A percentile compares a stretch with the other conserved stretches of the same genome.
Evolutionary conservation across 2,797 vertebrate genomes (phyloP).

Genomic region (Pygocentrus nattereri): DNA sequence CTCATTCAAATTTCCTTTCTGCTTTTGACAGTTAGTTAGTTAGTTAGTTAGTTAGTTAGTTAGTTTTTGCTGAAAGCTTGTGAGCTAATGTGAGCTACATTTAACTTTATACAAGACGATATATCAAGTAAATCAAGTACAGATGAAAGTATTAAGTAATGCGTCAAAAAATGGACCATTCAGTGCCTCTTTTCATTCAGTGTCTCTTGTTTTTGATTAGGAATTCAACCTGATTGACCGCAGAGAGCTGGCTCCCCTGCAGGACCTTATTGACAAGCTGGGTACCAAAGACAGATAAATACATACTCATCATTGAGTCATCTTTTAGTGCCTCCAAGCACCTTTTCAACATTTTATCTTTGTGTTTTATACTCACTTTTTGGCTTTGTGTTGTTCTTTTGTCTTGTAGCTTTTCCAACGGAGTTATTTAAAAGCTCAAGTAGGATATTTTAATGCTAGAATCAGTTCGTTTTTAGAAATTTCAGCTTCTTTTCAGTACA

Average conservation of each 20-base stretch:
- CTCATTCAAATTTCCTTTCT: too few relatives aligned
- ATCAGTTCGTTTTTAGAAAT: slow-evolving; percentile 6
- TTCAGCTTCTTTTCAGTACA: background rate
- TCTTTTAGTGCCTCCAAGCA: slow-evolving; percentile 31
- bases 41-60: too few relatives aligned
- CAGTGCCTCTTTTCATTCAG: background rate
- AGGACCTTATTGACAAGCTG: slow-evolving; percentile 96
- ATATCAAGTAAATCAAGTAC: background rate
- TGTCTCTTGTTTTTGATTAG: slow-evolving; percentile 66
- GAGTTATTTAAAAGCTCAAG: slow-evolving; percentile 5
- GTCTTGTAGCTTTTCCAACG: background rate
- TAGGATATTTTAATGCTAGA: background rate
- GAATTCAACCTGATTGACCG: slow-evolving; percentile 97
- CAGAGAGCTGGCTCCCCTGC: slow-evolving; percentile 93
- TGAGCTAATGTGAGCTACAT: background rate
- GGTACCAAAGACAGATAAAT: slow-evolving; percentile 97
- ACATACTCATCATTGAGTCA: slow-evolving; percentile 19
- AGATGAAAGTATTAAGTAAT: background rate
- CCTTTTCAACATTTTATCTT: background rate
- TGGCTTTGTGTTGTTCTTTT: background rate
- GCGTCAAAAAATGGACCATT: background rate
- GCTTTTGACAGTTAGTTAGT: too few relatives aligned
- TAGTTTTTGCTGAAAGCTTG: too few relatives aligned
- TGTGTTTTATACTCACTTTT: background rate
- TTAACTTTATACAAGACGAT: background rate